Conservation (phyloP, 30 jellyfish, hydroid and myxozoan genomes). For the Aurelia aurita region DNA sequence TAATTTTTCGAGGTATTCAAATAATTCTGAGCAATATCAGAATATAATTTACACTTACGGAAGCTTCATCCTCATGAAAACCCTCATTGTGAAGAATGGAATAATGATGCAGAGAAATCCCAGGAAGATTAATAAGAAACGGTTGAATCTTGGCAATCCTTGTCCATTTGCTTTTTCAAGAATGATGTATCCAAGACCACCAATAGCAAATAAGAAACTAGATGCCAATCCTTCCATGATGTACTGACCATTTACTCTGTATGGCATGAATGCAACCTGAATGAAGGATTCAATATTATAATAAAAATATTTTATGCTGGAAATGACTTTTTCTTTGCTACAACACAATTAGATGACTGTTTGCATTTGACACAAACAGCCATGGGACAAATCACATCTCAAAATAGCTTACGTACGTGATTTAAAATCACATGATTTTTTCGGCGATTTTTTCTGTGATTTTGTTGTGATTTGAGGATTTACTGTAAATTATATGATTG, state of each 20-base stretch:
- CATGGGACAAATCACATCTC: too few relatives aligned
- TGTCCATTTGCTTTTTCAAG: conserved; percentile 98
- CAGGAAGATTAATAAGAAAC: conserved; percentile 87
- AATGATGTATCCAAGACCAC: conserved; percentile 95
- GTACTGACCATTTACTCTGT: conserved; percentile 98
- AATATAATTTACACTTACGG: conserved; percentile 76
- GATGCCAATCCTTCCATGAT: conserved; percentile 99
- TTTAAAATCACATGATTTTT: too few relatives aligned
- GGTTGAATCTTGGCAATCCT: conserved; percentile 90
- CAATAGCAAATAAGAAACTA: conserved; percentile 90
- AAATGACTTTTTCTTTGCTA: too few relatives aligned
- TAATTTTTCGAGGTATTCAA: too few relatives aligned
- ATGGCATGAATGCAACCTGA: conserved; percentile 99
- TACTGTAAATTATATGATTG: too few relatives aligned
- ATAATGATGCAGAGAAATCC: conserved; percentile 90
- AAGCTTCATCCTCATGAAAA: conserved; percentile 95
- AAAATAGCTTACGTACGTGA: too few relatives aligned
- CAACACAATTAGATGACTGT: too few relatives aligned
- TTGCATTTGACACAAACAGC: too few relatives aligned
- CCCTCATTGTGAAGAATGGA: conserved; percentile 96
- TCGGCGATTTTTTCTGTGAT: too few relatives aligned
- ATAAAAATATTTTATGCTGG: not conserved
- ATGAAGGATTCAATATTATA: not conserved
- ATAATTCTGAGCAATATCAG: too few relatives aligned
- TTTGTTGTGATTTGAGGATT: too few relatives aligned